Base-by-base conservation (phyloP, 2,888 invertebrate species). In the Calameuta idolon region DNA sequence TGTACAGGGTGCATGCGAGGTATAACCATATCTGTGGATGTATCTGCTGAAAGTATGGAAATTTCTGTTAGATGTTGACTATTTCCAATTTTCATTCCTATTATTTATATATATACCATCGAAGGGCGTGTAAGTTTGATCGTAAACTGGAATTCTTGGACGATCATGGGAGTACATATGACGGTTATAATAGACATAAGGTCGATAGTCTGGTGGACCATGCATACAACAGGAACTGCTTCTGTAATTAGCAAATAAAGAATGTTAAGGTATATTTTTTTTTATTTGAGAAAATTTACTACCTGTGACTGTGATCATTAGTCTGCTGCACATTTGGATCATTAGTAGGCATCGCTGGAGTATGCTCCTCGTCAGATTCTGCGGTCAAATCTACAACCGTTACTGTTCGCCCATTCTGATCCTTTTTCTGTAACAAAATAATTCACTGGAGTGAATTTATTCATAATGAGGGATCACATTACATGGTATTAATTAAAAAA, bases 1-100 rank as follows among this genome's bases (percentile, higher is more conserved):
- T 96, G 96, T 11, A 95, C 93, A 11, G 95, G 94, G 92, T 96
- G 95, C 73, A 96, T 95, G 74, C 95, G 94, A 30, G 94, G 71
- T 71, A 34, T 34, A 34, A 34, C 71, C 79, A 84, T 83, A 55
- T 82, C 82, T 34, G 81, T 74, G 34, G 83, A 76, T 75, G 81
- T 69, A 79, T 85, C 87, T 85, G 30, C 71, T 55, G 55, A 55
- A 55, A 15, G 9, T 55, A 55, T 55, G 55, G 23, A 55, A 55
- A 23, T 23, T 23, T 23, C 55, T 55, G 9, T 55, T 23, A 55
- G 55, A 55, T 55, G 23, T 23, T 55, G 55, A 55, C 23, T 55
- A 55, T 23, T 55, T 55, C 1, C 23, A 55, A 55, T 0, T 55
- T 55, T 23, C 2, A 23, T 55, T 55, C 9, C 23, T 55, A 23